A percentile compares a stretch with the other conserved stretches of the same genome.
Evolutionary conservation across 2,888 invertebrate genomes (phyloP).

Genomic region (Microplitis deprimator): DNA sequence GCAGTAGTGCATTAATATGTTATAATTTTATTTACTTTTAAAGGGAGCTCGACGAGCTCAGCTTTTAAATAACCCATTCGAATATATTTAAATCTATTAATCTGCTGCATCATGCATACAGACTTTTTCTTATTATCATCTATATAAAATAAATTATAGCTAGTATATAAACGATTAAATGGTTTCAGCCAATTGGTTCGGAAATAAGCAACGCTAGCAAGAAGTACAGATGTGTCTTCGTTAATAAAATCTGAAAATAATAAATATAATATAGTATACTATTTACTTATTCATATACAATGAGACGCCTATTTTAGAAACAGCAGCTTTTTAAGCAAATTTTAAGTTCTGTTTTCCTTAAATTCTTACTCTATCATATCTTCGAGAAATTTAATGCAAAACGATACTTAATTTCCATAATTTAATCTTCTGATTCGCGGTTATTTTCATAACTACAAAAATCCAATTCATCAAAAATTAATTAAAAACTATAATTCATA

Average conservation of each 20-base stretch:
- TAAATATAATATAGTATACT: background rate
- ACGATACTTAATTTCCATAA: no score
- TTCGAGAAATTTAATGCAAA: no score
- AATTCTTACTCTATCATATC: no score
- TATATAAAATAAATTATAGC: background rate
- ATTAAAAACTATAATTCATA: no score
- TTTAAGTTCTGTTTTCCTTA: no score
- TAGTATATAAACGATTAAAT: background rate
- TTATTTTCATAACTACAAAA: no score
- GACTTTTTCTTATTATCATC: background rate
- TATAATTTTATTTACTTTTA: background rate
- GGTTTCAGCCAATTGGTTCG: background rate
- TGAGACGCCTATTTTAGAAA: background rate
- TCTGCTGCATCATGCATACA: constrained; percentile 16
- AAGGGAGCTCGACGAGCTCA: background rate
- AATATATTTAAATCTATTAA: background rate
- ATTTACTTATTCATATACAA: background rate
- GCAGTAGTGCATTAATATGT: background rate
- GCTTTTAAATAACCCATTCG: background rate
- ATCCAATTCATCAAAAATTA: no score
- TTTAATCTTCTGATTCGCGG: no score
- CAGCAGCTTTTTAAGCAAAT: background rate
- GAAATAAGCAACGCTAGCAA: background rate
- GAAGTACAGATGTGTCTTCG: background rate
- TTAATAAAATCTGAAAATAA: background rate